Evolutionary conservation across 2,888 invertebrate genomes (phyloP).

Genomic region (Thalpophila matura): DNA sequence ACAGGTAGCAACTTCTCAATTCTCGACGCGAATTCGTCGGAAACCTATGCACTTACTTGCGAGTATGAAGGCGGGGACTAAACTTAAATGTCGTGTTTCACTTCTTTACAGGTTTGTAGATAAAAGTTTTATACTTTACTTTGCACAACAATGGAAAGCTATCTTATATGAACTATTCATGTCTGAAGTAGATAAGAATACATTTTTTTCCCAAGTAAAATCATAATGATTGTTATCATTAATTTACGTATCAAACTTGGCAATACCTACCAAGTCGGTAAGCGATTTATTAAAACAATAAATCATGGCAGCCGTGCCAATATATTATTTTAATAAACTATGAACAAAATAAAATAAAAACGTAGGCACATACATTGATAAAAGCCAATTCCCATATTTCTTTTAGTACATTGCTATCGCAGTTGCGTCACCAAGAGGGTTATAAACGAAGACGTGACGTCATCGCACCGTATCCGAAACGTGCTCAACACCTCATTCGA

Average conservation of each 20-base stretch:
- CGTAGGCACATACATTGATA: constrained; percentile 25
- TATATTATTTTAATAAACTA: background rate
- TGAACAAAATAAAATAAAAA: constrained; percentile 15
- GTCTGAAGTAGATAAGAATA: no score
- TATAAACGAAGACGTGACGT: constrained; percentile 63
- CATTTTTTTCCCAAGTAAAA: no score
- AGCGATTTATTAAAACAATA: no score
- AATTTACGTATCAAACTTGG: no score
- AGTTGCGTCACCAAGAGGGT: constrained; percentile 49
- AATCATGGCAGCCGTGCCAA: background rate
- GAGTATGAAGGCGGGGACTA: constrained; percentile 22
- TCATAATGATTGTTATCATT: no score
- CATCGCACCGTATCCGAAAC: constrained; percentile 55
- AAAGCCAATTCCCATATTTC: constrained; percentile 40
- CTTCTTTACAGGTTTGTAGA: constrained; percentile 15
- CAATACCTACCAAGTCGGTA: no score
- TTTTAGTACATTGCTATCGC: constrained; percentile 39
- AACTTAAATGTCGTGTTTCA: constrained; percentile 38
- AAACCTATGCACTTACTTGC: constrained; percentile 49
- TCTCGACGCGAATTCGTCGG: constrained; percentile 37
- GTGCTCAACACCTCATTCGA: constrained; percentile 61
- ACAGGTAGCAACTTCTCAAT: constrained; percentile 57
- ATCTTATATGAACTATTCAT: no score
- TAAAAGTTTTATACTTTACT: constrained; percentile 36
- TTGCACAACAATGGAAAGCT: constrained; percentile 4